phyloP scores from a whole-genome alignment of 2,113 vertebrate species.

The Anoura caudifer region DNA sequence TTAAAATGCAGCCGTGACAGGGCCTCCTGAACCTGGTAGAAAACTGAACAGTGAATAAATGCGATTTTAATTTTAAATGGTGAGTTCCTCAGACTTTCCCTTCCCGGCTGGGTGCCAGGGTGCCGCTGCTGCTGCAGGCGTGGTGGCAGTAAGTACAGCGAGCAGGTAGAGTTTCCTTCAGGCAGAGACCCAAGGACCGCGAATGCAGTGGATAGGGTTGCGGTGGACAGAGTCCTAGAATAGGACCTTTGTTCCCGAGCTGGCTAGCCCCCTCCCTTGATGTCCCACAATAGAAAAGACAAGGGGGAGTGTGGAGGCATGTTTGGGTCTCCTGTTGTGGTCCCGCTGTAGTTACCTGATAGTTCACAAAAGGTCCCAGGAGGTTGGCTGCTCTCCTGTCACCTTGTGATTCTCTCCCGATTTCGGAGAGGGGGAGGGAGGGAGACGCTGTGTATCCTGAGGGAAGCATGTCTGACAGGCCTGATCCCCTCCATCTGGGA shows the following conservation, averaged over 20 bases:
- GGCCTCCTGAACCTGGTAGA: conserved; percentile 34
- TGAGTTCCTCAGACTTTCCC: background rate
- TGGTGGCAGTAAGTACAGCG: background rate
- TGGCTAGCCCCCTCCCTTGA: conserved; percentile 70
- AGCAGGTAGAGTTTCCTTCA: conserved; percentile 69
- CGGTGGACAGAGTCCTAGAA: conserved; percentile 75
- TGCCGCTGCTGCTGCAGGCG: conserved; percentile 33
- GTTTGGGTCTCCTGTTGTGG: conserved; percentile 47
- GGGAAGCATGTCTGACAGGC: conserved; percentile 9
- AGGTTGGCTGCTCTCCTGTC: conserved; percentile 53
- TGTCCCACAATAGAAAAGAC: conserved; percentile 60
- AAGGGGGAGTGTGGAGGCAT: background rate
- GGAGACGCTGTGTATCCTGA: conserved; percentile 47
- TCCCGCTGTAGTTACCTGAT: conserved; percentile 22
- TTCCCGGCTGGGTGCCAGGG: background rate
- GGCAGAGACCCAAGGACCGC: conserved; percentile 8
- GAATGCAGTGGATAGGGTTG: conserved; percentile 57
- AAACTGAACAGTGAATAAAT: conserved; percentile 46
- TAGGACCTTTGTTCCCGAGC: conserved; percentile 67
- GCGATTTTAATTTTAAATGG: conserved; percentile 38
- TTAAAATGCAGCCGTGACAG: conserved; percentile 37
- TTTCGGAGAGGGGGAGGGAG: background rate
- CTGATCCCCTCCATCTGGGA: conserved; percentile 48
- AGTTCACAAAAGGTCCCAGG: background rate
- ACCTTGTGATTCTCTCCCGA: conserved; percentile 58